These are phyloP conservation scores for Salmo trutta DNA, from an alignment of 2,797 vertebrate species.

Conservation along the genomic window DNA sequence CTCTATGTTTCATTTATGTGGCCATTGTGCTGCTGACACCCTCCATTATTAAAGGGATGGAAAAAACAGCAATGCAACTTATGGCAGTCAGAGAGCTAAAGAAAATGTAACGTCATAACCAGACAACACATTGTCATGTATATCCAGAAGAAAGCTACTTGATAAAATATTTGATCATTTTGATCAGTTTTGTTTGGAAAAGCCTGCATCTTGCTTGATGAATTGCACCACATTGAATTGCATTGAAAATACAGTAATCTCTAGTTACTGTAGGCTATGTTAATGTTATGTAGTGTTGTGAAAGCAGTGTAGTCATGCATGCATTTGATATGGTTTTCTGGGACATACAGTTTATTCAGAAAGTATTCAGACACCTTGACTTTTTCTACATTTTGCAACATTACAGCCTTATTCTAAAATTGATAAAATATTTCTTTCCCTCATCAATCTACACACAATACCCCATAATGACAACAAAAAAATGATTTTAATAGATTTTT, in stretches of 20 bases:
- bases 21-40: slow-evolving; percentile 1
- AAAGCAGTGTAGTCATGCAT: background rate
- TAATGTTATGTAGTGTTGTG: background rate
- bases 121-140: background rate
- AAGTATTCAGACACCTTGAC: too few relatives aligned
- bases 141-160: background rate
- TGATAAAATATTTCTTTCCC: too few relatives aligned
- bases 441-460: too few relatives aligned
- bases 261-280: background rate
- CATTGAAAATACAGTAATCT: background rate
- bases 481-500: too few relatives aligned
- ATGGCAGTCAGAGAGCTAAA: background rate
- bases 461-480: too few relatives aligned
- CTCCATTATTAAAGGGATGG: slow-evolving; percentile 8
- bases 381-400: too few relatives aligned
- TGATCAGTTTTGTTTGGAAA: background rate
- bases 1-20: slow-evolving; percentile 8
- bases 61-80: background rate
- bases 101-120: background rate
- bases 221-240: background rate
- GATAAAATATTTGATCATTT: background rate
- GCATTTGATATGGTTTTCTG: background rate
- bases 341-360: background rate
- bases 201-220: background rate
- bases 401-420: too few relatives aligned